A percentile compares a stretch with the other conserved stretches of the same genome.
phyloP scores from a whole-genome alignment of 2,113 vertebrate species.

The Hypanus sabinus region DNA sequence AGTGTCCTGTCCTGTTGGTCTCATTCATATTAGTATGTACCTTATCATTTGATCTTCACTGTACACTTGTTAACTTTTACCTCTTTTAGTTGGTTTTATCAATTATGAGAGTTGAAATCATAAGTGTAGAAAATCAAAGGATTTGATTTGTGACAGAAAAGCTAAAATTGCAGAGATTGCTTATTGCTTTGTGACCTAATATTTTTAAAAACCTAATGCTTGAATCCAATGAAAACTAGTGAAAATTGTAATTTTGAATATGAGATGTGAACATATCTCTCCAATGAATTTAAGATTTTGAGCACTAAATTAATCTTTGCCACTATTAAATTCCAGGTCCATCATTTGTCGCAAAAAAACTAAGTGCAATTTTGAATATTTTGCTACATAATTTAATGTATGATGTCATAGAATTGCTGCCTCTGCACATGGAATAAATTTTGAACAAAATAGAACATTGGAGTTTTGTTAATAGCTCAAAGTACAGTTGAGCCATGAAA shows the following conservation, averaged over 20 bases:
- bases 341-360: background rate
- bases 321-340: background rate
- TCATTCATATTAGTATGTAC: background rate
- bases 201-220: background rate
- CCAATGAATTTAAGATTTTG: background rate
- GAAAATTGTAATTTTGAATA: background rate
- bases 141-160: background rate
- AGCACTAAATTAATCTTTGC: background rate
- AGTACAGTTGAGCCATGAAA: background rate
- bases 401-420: background rate
- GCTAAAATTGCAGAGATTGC: background rate
- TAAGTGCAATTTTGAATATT: conserved; percentile 14
- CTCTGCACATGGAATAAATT: conserved; percentile 20
- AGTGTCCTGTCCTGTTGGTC: background rate
- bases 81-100: background rate
- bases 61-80: background rate
- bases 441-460: conserved; percentile 15
- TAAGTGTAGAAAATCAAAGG: background rate
- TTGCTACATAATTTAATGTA: conserved; percentile 11
- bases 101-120: background rate
- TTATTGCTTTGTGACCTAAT: background rate
- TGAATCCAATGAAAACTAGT: background rate
- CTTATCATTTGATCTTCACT: background rate
- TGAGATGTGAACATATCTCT: background rate
- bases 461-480: background rate